Evolutionary conservation across 2,113 vertebrate genomes (phyloP), one percentile per base, ranked within the genome.

Genomic region (Mixornis gularis): DNA sequence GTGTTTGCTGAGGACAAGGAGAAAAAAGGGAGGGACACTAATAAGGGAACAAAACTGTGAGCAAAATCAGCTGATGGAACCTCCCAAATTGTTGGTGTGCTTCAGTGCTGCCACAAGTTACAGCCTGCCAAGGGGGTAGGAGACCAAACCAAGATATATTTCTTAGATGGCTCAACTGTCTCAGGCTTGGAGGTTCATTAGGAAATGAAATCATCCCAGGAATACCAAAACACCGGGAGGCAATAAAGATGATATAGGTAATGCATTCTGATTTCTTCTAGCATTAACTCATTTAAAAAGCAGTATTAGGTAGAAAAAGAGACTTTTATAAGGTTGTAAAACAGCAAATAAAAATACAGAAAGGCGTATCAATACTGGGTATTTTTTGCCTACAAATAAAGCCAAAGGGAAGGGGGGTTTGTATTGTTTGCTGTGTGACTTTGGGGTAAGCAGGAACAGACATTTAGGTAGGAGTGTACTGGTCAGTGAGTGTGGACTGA

Each of bases 231-330:
- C 74, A 89, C 64, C 43, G 69, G 60, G 53, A 92, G 43, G 85
- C 70, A 89, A 87, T 89, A 88, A 94, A 92, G 87, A 85, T 90
- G 89, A 93, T 79, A 70, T 56, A 94, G 77, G 84, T 91, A 95
- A 94, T 91, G 69, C 58, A 89, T 92, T 94, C 88, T 85, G 64
- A 82, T 95, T 90, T 94, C 60, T 78, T 27, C 64, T 89, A 41
- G 71, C 77, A 94, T 95, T 92, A 91, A 90, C 71, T 93, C 44
- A 92, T 92, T 95, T 90, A 90, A 91, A 95, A 95, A 77, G 52
- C 44, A 62, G 77, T 58, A 88, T 83, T 81, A 64, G 89, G 34
- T 53, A 65, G 91, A 87, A 93, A 87, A 94, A 30, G 15, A 90
- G 84, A 73, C 62, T 85, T 93, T 92, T 73, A 71, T 74, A 95